These are phyloP conservation scores for Eupelmus urozonus DNA, from an alignment of 2,888 invertebrate species.

Conservation along the genomic window DNA sequence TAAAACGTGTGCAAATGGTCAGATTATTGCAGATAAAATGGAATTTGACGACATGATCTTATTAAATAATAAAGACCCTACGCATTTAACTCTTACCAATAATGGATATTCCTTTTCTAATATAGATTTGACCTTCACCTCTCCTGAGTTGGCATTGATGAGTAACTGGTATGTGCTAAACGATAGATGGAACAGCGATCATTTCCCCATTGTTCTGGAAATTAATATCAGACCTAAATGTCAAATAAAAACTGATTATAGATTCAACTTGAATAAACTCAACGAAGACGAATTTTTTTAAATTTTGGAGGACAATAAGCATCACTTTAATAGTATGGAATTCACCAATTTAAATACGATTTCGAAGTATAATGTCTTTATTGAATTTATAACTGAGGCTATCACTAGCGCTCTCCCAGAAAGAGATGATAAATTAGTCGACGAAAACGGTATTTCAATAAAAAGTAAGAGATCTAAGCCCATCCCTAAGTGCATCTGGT, in stretches of 20 bases:
- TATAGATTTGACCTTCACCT: constrained; percentile 24
- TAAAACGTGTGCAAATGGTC: constrained; percentile 22
- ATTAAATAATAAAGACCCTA: constrained; percentile 10
- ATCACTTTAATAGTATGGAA: neutral
- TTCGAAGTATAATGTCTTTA: constrained; percentile 17
- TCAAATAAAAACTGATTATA: constrained; percentile 2
- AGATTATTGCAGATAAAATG: neutral
- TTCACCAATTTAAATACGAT: constrained; percentile 1
- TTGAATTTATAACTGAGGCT: neutral
- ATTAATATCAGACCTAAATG: neutral
- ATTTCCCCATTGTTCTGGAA: constrained; percentile 25
- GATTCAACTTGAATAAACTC: constrained; percentile 12
- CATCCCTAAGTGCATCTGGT: constrained; percentile 39
- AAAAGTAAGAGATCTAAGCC: neutral
- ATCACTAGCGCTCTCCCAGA: neutral
- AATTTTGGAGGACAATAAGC: neutral
- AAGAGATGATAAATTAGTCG: neutral
- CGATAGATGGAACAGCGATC: constrained; percentile 33
- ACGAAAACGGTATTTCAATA: neutral
- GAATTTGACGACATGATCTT: constrained; percentile 16
- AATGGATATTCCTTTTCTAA: neutral
- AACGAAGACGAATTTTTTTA: constrained; percentile 2
- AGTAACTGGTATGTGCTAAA: constrained; percentile 11
- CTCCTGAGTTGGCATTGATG: neutral
- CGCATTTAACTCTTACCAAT: neutral